These are phyloP conservation scores for Chymomyza fuscimana DNA, from an alignment of 2,888 invertebrate species.

Conservation along the genomic window DNA sequence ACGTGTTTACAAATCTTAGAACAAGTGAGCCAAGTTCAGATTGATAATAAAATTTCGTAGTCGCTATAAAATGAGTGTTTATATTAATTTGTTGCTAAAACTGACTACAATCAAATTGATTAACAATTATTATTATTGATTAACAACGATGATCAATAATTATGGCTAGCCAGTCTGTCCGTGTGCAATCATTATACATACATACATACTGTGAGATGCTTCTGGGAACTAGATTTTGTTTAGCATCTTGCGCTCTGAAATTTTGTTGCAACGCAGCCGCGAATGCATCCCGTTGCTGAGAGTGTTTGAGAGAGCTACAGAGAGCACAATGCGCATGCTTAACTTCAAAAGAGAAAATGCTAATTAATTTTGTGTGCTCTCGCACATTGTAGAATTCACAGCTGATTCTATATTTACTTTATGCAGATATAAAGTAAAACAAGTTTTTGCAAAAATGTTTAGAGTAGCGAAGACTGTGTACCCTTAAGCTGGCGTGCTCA, in stretches of 20 bases:
- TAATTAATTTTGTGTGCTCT: neutral
- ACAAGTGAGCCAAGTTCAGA: conserved; percentile 56
- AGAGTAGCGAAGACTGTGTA: neutral
- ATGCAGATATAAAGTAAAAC: neutral
- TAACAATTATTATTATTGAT: neutral
- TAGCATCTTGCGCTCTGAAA: neutral
- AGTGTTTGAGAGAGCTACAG: neutral
- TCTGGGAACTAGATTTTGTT: neutral
- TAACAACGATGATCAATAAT: neutral
- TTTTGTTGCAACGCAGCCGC: neutral
- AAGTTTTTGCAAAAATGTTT: neutral
- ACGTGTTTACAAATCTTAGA: conserved; percentile 22
- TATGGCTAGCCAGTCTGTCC: neutral
- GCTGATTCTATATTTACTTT: neutral
- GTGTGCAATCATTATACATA: neutral
- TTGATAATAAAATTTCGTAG: conserved; percentile 26
- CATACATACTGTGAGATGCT: neutral
- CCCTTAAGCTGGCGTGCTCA: neutral
- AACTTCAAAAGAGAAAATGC: neutral
- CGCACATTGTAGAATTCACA: neutral
- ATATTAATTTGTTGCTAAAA: conserved; percentile 1
- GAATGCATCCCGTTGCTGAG: neutral
- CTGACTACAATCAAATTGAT: neutral
- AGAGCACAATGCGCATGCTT: neutral
- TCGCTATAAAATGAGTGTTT: neutral